Evolutionary conservation across 2,797 vertebrate genomes (phyloP), one percentile per base, ranked within the genome.

Genomic region (Champsocephalus gunnari): DNA sequence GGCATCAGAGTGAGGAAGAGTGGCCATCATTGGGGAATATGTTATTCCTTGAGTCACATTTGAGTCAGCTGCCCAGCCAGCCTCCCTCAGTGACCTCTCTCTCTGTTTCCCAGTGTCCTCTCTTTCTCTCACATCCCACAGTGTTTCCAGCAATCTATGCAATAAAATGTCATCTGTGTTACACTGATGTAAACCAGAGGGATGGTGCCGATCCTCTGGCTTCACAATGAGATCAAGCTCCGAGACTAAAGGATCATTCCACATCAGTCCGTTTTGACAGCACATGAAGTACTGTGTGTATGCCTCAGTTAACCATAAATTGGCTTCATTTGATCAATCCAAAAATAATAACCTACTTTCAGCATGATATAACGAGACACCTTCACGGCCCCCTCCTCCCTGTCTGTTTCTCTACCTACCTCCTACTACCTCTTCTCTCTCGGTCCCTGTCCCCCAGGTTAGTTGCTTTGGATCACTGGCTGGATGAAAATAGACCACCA

Each of bases 391-490:
- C 84, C 87, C 64, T 71, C 74, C 84, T 71, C 73, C 68, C 75
- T 51, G 67, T 82, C 84, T 82, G 74, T 69, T 75, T 66, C 75
- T 82, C 67, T 72, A 86, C 86, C 83, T 88, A 91, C 88, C 86
- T 92, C 91, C 90, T 92, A 92, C 90, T 92, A 92, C 92, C 92
- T 93, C 88, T 88, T 88, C 84, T 90, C 87, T 82, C 82, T 89
- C 89, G 76, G 82, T 88, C 89, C 89, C 76, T 88, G 71, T 89
- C 89, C 91, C 89, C 91, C 90, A 87, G 90, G 90, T 92, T 89
- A 88, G 88, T 85, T 88, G 88, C 81, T 87, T 86, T 92, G 89
- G 88, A 89, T 95, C 92, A 92, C 88, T 89, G 93, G 84, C 84
- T 88, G 85, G 83, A 88, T 89, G 83, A 92, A 85, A 91, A 93